phyloP scores from a whole-genome alignment of 2,797 vertebrate species.

The Notoglanidium macrostoma region DNA sequence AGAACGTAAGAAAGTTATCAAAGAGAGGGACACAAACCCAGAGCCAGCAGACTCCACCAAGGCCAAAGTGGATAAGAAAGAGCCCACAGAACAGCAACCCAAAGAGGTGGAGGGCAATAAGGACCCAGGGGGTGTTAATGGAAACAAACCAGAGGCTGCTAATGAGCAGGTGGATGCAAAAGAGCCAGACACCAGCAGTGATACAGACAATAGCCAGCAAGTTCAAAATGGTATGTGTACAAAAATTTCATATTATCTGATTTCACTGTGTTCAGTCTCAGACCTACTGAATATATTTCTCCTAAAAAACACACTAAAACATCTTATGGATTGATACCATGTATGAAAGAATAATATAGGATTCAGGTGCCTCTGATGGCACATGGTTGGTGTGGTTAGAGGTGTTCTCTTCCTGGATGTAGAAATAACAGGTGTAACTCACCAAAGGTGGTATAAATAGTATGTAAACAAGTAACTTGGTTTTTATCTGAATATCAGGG shows the following conservation, averaged over 20 bases:
- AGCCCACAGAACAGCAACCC: conserved; percentile 56
- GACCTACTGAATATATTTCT: background rate
- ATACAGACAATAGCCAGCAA: conserved; percentile 64
- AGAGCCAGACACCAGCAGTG: conserved; percentile 41
- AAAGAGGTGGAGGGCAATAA: conserved; percentile 63
- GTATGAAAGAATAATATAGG: background rate
- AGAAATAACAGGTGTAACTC: background rate
- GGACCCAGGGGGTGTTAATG: conserved; percentile 61
- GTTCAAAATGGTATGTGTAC: conserved; percentile 73
- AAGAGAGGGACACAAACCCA: conserved; percentile 34
- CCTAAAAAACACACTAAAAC: background rate
- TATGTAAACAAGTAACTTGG: conserved; percentile 41
- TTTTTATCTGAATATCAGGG: conserved; percentile 61
- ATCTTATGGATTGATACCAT: background rate
- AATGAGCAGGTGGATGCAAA: conserved; percentile 32
- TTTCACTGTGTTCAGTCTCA: background rate
- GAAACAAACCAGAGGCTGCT: conserved; percentile 9
- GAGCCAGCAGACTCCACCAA: conserved; percentile 32
- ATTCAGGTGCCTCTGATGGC: background rate
- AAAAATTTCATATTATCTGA: conserved; percentile 4
- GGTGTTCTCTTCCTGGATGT: too few species aligned
- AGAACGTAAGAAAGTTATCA: conserved; percentile 10
- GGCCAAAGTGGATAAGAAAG: conserved; percentile 54
- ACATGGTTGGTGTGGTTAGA: background rate
- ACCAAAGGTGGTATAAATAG: background rate